Conservation (phyloP, 2,113 vertebrate species). For the Mesembrinibis cayennensis region DNA sequence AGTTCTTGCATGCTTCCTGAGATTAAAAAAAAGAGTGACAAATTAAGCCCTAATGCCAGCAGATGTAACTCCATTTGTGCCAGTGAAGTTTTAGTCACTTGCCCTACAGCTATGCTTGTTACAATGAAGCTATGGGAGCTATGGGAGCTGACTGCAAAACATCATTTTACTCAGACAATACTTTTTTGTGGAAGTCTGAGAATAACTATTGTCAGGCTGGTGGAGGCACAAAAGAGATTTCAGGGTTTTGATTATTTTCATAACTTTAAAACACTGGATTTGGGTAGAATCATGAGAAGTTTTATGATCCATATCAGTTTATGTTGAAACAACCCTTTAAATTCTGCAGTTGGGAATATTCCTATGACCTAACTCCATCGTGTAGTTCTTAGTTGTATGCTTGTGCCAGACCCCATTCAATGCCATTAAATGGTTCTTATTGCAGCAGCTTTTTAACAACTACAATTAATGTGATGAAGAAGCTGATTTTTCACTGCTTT, state of each 20-base stretch:
- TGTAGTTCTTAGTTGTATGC: neutral
- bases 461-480: neutral
- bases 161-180: neutral
- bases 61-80: conserved; percentile 21
- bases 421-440: neutral
- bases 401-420: neutral
- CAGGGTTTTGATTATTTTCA: neutral
- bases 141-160: neutral
- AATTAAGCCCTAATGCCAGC: conserved; percentile 12
- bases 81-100: neutral
- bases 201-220: neutral
- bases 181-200: neutral
- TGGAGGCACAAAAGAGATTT: neutral
- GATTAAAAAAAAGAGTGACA: conserved; percentile 31
- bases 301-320: neutral
- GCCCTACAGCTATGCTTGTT: neutral
- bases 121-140: neutral
- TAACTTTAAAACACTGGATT: neutral
- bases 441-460: neutral
- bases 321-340: neutral
- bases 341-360: neutral
- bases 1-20: neutral
- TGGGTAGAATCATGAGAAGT: neutral
- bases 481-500: neutral
- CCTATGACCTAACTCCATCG: neutral